Base-by-base conservation (phyloP, 2,888 invertebrate genomes). In the Pristionchus maxplancki region DNA sequence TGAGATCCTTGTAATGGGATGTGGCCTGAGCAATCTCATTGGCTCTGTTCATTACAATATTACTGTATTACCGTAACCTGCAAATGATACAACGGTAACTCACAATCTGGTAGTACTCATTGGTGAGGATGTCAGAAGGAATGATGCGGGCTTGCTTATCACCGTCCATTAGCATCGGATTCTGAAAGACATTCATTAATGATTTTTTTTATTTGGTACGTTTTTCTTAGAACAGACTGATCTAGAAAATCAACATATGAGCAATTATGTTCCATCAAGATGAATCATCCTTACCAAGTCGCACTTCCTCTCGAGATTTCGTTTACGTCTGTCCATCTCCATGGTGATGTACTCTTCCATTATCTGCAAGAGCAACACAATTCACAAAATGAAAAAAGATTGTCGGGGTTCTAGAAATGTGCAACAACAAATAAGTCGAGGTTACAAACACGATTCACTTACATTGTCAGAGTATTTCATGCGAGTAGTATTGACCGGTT, bases 101-200 rank as follows among this genome's bases (percentile, higher is more conserved):
- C 34, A 87, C 87, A 8, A 78, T 58, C 58, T 87, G 87, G 53
- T 87, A 87, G 87, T 87, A 87, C 58, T 87, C 87, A 50, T 87
- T 87, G 28, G 74, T 50, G 74, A 87, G 48, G 11, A 87, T 48
- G 34, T 50, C 13, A 1, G 74, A 31, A 4, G 87, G 87, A 5
- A 17, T 17, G 34, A 87, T 87, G 9, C 78, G 74, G 87, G 20
- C 74, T 58, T 87, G 74, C 34, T 17, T 15, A 50, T 87, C 87
- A 31, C 74, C 78, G 15, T 87, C 74, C 34, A 87, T 87, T n/a
- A 87, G 44, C 37, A 40, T 53, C n/a, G 50, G 74, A 50, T 78
- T 78, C 87, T 87, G 6, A 24, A 86, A 37, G 24, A 24, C 0
- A n/a, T n/a, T n/a, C n/a, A 34, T 20, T 34, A 31, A 24, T 31